A percentile compares a stretch with the other conserved stretches of the same genome.
Evolutionary conservation across 2,113 vertebrate species (phyloP).

Genomic region (Candoia aspera): DNA sequence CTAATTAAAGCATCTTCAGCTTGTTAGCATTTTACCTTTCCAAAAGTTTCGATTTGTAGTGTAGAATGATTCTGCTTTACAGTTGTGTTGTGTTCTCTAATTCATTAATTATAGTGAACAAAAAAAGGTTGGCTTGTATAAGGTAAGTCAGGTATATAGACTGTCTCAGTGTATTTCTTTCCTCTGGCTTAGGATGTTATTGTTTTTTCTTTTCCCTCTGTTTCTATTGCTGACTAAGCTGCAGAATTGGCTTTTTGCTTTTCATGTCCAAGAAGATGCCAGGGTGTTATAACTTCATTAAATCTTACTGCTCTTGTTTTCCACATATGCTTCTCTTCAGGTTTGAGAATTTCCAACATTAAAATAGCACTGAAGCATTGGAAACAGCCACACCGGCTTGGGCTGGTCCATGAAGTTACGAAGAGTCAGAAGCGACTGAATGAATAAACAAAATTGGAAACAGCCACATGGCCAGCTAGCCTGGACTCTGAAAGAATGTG

Average conservation of each 20-base stretch:
- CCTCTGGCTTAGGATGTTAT: conserved; percentile 7
- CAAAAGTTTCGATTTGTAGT: background rate
- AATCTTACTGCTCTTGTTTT: conserved; percentile 34
- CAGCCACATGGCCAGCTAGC: conserved; percentile 3
- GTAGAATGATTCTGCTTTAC: background rate
- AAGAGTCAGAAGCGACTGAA: too few relatives aligned
- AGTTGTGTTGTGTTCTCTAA: background rate
- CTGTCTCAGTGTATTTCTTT: conserved; percentile 4
- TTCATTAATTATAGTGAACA: background rate
- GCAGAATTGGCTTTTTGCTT: conserved; percentile 14
- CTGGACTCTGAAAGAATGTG: conserved; percentile 39
- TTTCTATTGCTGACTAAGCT: conserved; percentile 25
- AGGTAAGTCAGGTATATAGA: background rate
- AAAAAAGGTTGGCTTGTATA: background rate
- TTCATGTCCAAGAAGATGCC: conserved; percentile 27
- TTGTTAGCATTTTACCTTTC: background rate
- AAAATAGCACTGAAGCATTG: conserved; percentile 37
- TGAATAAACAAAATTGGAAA: too few relatives aligned
- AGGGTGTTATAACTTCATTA: conserved; percentile 48
- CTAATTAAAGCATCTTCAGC: background rate
- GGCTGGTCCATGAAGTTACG: too few relatives aligned
- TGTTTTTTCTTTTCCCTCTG: conserved; percentile 7
- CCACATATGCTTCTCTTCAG: conserved; percentile 24
- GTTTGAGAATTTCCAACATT: conserved; percentile 41
- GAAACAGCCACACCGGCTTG: too few relatives aligned